Percentiles rank a stretch among this genome's conserved stretches.
These are phyloP conservation scores for Cynocephalus volans DNA, from an alignment of 2,113 vertebrate species.

Conservation along the genomic window DNA sequence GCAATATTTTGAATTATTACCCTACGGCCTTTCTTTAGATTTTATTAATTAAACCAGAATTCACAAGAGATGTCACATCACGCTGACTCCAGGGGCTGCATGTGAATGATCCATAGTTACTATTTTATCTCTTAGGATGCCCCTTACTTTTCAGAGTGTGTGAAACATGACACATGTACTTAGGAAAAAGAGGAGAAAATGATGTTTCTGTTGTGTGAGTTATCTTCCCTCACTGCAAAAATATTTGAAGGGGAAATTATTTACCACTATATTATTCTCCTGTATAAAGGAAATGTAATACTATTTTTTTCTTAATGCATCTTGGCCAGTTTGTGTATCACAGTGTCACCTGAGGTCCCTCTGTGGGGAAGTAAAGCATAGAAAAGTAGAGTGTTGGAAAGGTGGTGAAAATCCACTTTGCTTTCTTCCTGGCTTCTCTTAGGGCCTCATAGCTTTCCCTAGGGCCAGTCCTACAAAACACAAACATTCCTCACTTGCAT, in stretches of 20 bases:
- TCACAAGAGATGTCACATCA: not conserved
- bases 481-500: not conserved
- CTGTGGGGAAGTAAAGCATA: not conserved
- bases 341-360: too few species aligned
- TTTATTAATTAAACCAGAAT: not conserved
- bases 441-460: not conserved
- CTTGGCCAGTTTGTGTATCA: not conserved
- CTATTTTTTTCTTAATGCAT: not conserved
- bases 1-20: not conserved
- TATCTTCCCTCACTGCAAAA: not conserved
- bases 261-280: not conserved
- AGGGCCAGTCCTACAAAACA: not conserved
- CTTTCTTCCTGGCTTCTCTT: not conserved
- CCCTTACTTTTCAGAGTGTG: not conserved
- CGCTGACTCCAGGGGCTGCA: not conserved
- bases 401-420: not conserved
- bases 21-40: not conserved
- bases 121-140: not conserved
- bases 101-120: not conserved
- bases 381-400: not conserved
- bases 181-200: not conserved
- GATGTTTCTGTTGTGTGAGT: not conserved
- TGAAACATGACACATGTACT: not conserved
- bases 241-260: not conserved
- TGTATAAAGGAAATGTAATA: not conserved